A percentile compares a stretch with the other conserved stretches of the same genome.
Evolutionary conservation across 2,888 invertebrate genomes (phyloP).

Genomic region (Sturmia bella): DNA sequence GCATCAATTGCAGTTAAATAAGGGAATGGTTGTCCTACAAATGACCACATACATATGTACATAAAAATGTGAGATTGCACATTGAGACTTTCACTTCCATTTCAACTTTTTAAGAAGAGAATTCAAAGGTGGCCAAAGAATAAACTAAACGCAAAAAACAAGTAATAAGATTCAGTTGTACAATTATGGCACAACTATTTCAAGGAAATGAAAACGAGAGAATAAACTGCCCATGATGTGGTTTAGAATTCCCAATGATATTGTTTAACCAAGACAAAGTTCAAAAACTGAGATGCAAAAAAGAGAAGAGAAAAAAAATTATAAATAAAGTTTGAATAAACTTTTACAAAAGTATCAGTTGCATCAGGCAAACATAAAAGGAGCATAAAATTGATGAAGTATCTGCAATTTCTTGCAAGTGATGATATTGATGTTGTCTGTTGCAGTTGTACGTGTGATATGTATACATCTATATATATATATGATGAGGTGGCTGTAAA

Average conservation of each 20-base stretch:
- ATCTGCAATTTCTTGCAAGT: background rate
- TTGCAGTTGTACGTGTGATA: conserved; percentile 7
- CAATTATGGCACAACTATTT: conserved; percentile 8
- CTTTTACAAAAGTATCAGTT: conserved; percentile 37
- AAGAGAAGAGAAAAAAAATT: too few species aligned
- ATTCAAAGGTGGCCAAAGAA: background rate
- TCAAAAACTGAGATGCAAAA: too few species aligned
- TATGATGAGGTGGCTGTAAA: conserved; percentile 43
- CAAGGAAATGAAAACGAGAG: background rate
- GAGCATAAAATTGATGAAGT: conserved; percentile 57
- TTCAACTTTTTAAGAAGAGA: background rate
- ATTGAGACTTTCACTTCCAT: background rate
- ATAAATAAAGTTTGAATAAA: conserved; percentile 4
- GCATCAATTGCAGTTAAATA: too few species aligned
- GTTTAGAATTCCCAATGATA: conserved; percentile 2
- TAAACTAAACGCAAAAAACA: background rate
- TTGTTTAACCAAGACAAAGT: conserved; percentile 5
- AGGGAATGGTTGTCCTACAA: conserved; percentile 11
- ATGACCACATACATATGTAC: too few species aligned
- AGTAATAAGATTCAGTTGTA: background rate
- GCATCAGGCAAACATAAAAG: conserved; percentile 24
- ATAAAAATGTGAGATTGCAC: too few species aligned
- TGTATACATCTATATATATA: too few species aligned
- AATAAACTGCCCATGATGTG: background rate
- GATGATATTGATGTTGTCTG: conserved; percentile 24